Conservation (phyloP, 2,888 invertebrate species). For the Pterostichus niger region DNA sequence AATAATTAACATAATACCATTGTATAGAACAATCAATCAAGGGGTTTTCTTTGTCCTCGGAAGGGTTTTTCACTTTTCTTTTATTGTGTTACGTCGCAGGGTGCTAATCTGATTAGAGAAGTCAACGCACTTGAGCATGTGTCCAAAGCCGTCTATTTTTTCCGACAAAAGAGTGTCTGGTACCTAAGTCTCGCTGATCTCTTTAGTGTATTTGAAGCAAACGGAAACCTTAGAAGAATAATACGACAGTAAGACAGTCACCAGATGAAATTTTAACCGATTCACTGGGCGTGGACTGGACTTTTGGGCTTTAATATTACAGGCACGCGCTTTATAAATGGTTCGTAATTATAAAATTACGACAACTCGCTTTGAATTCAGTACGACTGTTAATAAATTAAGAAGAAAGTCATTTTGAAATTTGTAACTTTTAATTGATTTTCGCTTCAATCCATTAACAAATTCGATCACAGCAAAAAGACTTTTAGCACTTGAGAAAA, state of each 20-base stretch:
- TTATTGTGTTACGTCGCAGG: not conserved
- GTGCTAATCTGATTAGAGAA: conserved; percentile 31
- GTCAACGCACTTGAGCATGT: conserved; percentile 28
- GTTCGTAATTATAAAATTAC: conserved; percentile 7
- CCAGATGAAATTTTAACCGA: not conserved
- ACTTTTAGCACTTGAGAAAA: too few species aligned
- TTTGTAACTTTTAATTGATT: conserved; percentile 40
- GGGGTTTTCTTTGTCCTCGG: conserved; percentile 7
- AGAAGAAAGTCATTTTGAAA: conserved; percentile 13
- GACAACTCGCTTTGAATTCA: conserved; percentile 13
- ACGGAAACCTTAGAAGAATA: conserved; percentile 10
- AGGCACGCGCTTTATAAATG: conserved; percentile 16
- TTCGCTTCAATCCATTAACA: not conserved
- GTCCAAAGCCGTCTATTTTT: conserved; percentile 3
- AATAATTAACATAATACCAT: conserved; percentile 16
- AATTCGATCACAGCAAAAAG: too few species aligned
- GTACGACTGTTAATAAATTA: conserved; percentile 11
- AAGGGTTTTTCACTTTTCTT: not conserved
- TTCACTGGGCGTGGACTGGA: not conserved
- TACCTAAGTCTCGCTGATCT: not conserved
- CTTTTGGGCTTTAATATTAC: not conserved
- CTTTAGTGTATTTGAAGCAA: not conserved
- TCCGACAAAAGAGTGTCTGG: conserved; percentile 7
- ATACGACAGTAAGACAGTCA: not conserved
- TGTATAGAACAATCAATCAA: conserved; percentile 6